Evolutionary conservation across 2,113 vertebrate genomes (phyloP), one percentile per base, ranked within the genome.

Genomic region (Plecturocebus donacophilus): DNA sequence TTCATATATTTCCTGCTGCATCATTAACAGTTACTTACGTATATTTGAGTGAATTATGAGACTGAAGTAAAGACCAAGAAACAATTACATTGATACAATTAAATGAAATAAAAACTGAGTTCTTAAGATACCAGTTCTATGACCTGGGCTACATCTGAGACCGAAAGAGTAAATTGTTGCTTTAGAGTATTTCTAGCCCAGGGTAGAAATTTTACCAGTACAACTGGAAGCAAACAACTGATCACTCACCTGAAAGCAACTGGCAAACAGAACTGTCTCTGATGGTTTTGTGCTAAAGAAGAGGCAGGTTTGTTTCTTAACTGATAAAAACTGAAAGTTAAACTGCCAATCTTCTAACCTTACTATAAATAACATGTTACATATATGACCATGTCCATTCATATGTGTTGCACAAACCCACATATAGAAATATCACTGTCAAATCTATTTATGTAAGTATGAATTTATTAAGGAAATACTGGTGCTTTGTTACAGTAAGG

Each of bases 31-130:
- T 92, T 71, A 70, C 83, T 95, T 96, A 94, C 90, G 86, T 83
- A 89, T 80, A 95, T 56, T 89, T 92, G 80, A 92, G 90, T 95
- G 95, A 96, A 97, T 95, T 89, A 49, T 91, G 70, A 93, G 70
- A 52, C 35, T 80, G 42, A 94, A 79, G 77, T 84, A 95, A 58
- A 96, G 56, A 96, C 19, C 92, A 96, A 88, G 85, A 86, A 90
- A 87, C 92, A 95, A 94, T 82, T 92, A 71, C 87, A 82, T 20
- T 17, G 38, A 83, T 90, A 54, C 23, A 94, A 45, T 91, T 90
- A 90, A 90, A 70, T 76, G 71, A 56, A 87, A 97, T 32, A 93
- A 89, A 92, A 89, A 49, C 42, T 75, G 5, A 87, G 4, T 20
- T 10, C 5, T 38, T 71, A 77, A 85, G 19, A 89, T 87, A 95